A percentile compares a stretch with the other conserved stretches of the same genome.
phyloP scores from a whole-genome alignment of 2,113 vertebrate species.

The Oryzias woworae region DNA sequence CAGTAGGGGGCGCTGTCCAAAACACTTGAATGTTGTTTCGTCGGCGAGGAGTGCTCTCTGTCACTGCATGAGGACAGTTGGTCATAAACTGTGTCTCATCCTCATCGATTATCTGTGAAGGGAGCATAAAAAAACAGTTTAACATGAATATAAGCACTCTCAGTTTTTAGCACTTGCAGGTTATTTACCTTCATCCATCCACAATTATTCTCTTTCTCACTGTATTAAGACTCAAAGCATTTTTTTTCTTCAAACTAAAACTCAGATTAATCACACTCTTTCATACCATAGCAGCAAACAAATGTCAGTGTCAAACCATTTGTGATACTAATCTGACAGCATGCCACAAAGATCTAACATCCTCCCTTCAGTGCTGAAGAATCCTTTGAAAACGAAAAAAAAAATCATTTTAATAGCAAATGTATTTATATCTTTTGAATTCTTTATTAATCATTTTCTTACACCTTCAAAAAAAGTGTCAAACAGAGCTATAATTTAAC shows the following conservation, averaged over 20 bases:
- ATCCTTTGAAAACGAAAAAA: no score
- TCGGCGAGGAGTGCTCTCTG: conserved; percentile 92
- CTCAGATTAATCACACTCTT: conserved; percentile 12
- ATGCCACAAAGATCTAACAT: not conserved
- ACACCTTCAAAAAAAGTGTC: no score
- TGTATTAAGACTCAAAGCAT: conserved; percentile 14
- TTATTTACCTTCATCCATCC: conserved; percentile 17
- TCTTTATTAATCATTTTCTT: no score
- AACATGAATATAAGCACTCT: conserved; percentile 6
- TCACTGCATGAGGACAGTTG: conserved; percentile 94
- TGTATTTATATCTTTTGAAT: no score
- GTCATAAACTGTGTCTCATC: conserved; percentile 99
- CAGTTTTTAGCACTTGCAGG: not conserved
- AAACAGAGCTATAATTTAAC: no score
- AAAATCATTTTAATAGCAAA: no score
- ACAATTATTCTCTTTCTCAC: conserved; percentile 9
- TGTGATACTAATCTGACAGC: not conserved
- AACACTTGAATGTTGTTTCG: conserved; percentile 94
- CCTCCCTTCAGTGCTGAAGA: no score
- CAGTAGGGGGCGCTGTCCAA: conserved; percentile 90
- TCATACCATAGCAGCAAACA: not conserved
- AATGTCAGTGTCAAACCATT: not conserved
- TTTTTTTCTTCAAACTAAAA: conserved; percentile 15
- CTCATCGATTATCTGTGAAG: conserved; percentile 91
- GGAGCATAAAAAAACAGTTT: conserved; percentile 12